phyloP scores from a whole-genome alignment of 2,113 vertebrate species.

The Otis tarda region DNA sequence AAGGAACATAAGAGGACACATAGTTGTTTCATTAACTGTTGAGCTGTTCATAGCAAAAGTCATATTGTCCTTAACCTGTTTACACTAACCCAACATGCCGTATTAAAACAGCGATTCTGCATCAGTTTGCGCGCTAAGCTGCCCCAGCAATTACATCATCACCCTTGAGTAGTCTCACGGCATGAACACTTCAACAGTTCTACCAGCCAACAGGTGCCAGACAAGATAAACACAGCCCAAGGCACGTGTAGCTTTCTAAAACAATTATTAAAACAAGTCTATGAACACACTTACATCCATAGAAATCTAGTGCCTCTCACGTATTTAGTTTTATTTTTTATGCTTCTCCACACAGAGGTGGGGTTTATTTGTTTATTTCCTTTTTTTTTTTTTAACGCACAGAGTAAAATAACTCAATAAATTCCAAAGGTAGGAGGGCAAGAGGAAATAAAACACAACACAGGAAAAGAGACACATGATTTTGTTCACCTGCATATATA shows the following conservation, averaged over 20 bases:
- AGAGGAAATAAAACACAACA: not conserved
- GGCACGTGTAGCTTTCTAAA: not conserved
- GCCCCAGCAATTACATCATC: not conserved
- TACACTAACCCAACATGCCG: not conserved
- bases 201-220: not conserved
- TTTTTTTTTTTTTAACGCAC: too few species aligned
- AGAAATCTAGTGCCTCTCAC: not conserved
- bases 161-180: not conserved
- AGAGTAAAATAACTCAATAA: not conserved
- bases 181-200: not conserved
- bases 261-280: not conserved
- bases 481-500: not conserved
- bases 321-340: not conserved
- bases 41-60: not conserved
- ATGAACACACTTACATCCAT: not conserved
- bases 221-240: not conserved
- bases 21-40: not conserved
- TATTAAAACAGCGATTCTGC: not conserved
- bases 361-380: not conserved
- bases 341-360: not conserved
- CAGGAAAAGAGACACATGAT: not conserved
- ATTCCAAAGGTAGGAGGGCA: not conserved
- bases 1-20: not conserved
- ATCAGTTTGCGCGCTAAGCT: not conserved
- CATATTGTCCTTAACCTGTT: fast-evolving